A percentile compares a stretch with the other conserved stretches of the same genome.
phyloP scores from a whole-genome alignment of 1,140 invertebrate genomes.

The Phthorimaea operculella region DNA sequence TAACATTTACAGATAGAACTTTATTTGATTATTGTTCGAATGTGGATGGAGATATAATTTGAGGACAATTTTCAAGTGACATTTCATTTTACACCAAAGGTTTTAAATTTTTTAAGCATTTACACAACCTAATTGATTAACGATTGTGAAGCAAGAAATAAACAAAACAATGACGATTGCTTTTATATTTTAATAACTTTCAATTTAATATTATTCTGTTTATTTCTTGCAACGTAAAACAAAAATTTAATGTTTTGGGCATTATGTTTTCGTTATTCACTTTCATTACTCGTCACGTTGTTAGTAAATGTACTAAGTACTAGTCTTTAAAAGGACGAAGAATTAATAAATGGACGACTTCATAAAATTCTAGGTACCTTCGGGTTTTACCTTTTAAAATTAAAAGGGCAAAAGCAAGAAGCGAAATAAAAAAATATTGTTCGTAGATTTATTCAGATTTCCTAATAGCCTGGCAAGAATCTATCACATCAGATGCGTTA shows the following conservation, averaged over 20 bases:
- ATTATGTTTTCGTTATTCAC: not conserved
- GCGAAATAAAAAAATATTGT: slow-evolving; percentile 27
- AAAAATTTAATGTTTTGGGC: not conserved
- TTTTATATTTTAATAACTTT: no score
- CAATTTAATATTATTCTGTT: no score
- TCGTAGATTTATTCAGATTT: slow-evolving; percentile 11
- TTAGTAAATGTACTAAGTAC: slow-evolving; percentile 54
- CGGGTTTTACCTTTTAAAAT: slow-evolving; percentile 22
- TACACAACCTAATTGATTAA: slow-evolving; percentile 53
- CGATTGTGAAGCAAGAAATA: slow-evolving; percentile 32
- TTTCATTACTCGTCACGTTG: slow-evolving; percentile 29
- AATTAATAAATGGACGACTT: slow-evolving; percentile 62
- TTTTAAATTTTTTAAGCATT: slow-evolving; percentile 17
- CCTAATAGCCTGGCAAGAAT: slow-evolving; percentile 50
- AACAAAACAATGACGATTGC: slow-evolving; percentile 16
- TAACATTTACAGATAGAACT: slow-evolving; percentile 32
- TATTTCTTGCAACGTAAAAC: no score
- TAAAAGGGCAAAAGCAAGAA: slow-evolving; percentile 30
- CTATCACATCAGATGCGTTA: slow-evolving; percentile 49
- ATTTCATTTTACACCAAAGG: slow-evolving; percentile 39
- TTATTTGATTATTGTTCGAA: slow-evolving; percentile 57
- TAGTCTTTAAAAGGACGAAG: slow-evolving; percentile 65
- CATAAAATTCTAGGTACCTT: slow-evolving; percentile 31
- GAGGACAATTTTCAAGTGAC: slow-evolving; percentile 39
- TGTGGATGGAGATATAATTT: slow-evolving; percentile 60